phyloP scores from a whole-genome alignment of 1,140 invertebrate species.

The Dreissena polymorpha region DNA sequence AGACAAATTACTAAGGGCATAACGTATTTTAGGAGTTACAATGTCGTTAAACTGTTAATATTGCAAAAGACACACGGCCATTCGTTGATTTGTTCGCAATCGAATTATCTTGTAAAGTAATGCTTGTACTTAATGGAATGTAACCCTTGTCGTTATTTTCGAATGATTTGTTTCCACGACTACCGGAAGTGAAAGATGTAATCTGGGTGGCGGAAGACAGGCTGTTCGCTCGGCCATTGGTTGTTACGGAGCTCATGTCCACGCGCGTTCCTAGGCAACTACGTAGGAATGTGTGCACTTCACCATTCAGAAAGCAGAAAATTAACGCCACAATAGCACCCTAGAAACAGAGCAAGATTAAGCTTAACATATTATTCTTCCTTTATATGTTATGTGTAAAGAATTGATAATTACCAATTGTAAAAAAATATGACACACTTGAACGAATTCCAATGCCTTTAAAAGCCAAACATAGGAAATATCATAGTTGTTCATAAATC shows the following conservation, averaged over 20 bases:
- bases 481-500: neutral
- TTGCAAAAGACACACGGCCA: conserved; percentile 25
- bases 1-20: too few species aligned
- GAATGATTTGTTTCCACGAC: conserved; percentile 1
- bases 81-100: neutral
- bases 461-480: neutral
- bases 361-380: neutral
- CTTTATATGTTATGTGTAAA: neutral
- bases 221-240: conserved; percentile 14
- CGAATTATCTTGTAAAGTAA: conserved; percentile 4
- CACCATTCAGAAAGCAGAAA: conserved; percentile 51
- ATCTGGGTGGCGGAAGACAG: conserved; percentile 44
- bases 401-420: neutral
- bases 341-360: conserved; percentile 23
- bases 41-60: neutral
- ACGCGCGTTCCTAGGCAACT: conserved; percentile 15
- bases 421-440: too few species aligned
- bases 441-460: neutral
- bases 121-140: conserved; percentile 41
- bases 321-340: conserved; percentile 35
- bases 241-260: neutral
- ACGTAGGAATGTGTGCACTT: conserved; percentile 33
- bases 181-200: conserved; percentile 10
- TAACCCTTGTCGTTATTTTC: conserved; percentile 27
- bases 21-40: too few species aligned